These are phyloP conservation scores for Drosophila bocqueti DNA, from an alignment of 1,140 invertebrate species.

Conservation along the genomic window DNA sequence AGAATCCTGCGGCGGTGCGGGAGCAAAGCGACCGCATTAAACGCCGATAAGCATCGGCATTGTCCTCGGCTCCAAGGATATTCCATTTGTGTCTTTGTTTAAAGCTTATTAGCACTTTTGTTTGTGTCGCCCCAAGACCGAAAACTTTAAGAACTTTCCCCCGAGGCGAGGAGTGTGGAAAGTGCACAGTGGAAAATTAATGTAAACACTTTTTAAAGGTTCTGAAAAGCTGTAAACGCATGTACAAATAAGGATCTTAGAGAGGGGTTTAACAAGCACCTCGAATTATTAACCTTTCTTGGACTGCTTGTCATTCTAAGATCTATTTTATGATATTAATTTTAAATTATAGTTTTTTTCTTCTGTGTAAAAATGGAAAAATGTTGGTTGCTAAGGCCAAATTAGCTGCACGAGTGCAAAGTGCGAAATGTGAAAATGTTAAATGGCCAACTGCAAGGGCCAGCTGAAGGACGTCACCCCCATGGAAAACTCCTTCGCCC, in stretches of 20 bases:
- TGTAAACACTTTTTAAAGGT: not conserved
- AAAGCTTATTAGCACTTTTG: conserved; percentile 71
- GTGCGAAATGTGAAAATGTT: conserved; percentile 68
- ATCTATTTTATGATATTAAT: not conserved
- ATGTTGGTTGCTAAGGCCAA: conserved; percentile 38
- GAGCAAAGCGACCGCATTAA: conserved; percentile 62
- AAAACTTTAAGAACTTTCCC: conserved; percentile 22
- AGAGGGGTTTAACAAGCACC: fast-evolving
- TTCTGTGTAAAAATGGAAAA: conserved; percentile 2
- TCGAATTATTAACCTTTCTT: not conserved
- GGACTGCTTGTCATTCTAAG: not conserved
- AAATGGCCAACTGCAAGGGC: conserved; percentile 63
- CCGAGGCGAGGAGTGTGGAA: not conserved
- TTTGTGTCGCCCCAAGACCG: not conserved
- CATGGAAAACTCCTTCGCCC: not conserved
- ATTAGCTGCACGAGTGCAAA: conserved; percentile 72
- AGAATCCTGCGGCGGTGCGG: not conserved
- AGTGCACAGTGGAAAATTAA: not conserved
- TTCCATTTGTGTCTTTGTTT: conserved; percentile 53
- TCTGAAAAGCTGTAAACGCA: too few species aligned
- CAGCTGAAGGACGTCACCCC: conserved; percentile 36
- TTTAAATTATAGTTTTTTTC: not conserved
- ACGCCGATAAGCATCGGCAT: conserved; percentile 73
- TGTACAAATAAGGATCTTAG: not conserved
- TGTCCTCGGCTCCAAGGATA: conserved; percentile 47